Base-by-base conservation (phyloP, 2,797 vertebrate species). In the Sphaeramia orbicularis region DNA sequence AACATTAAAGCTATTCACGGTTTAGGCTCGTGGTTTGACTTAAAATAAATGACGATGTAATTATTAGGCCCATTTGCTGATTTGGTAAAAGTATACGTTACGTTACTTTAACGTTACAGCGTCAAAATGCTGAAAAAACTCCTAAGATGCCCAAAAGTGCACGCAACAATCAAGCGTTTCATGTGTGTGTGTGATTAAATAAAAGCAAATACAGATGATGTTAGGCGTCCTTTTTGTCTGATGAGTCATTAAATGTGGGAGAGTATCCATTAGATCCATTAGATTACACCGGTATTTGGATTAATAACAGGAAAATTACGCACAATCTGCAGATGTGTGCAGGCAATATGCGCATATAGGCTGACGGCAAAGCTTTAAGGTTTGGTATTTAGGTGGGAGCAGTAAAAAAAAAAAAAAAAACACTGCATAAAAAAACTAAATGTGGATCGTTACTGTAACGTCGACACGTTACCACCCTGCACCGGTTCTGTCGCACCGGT, bases 401-500 rank as follows among this genome's bases (percentile, higher is more conserved):
- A 15, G 30, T 18, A 15, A 10, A 53, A 18, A 15, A 37, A 6
- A 0, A 15, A 10, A 24, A 24, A 24, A 53, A 18, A 15, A 37
- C 8, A 0, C 10, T 6, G 3, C 30, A 30, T 32, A n/a, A 48
- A 35, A 35, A 19, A 19, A 11, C 43, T 11, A 15, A 24, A 6
- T 12, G 0, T 24, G 15, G 7, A 13, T 0, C 36, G 47, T 53
- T 59, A 56, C 30, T 19, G 55, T 58, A 32, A 32, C 30, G 30
- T 32, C 7, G 59, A 72, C 37, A 49, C 49, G 65, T 66, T 64
- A 43, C 77, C 54, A 65, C 57, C 65, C 60, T 12, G 40, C 62
- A 50, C 77, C 51, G 64, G 76, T 62, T 54, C 56, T 70, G 63
- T 15, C 73, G 67, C 58, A 81, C 71, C 49, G 53, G 58, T 45